A percentile compares a stretch with the other conserved stretches of the same genome.
phyloP scores from a whole-genome alignment of 2,888 invertebrate genomes.

The Agrypnus murinus region DNA sequence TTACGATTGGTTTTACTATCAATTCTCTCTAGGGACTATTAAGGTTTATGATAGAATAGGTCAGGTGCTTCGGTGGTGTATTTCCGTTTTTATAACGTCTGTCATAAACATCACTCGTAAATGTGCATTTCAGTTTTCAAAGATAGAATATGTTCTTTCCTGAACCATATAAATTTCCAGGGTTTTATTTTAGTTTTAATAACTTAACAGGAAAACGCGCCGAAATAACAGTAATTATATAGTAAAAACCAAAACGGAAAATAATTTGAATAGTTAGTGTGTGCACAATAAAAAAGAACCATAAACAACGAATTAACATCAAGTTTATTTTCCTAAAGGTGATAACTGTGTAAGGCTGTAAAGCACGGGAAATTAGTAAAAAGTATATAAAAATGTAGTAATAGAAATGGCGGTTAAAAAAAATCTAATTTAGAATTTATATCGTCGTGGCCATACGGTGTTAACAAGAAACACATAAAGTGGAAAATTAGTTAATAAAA shows the following conservation, averaged over 20 bases:
- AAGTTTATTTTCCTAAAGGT: slow-evolving; percentile 32
- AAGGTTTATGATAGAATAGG: slow-evolving; percentile 67
- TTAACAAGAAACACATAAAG: slow-evolving; percentile 46
- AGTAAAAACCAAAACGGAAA: slow-evolving; percentile 28
- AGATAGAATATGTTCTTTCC: slow-evolving; percentile 27
- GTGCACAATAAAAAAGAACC: slow-evolving; percentile 21
- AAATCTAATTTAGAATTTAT: slow-evolving; percentile 52
- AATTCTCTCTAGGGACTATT: slow-evolving; percentile 66
- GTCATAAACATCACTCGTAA: slow-evolving; percentile 64
- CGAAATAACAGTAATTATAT: slow-evolving; percentile 13
- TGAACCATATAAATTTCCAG: slow-evolving; percentile 21
- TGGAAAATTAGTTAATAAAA: slow-evolving; percentile 49
- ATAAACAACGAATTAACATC: slow-evolving; percentile 37
- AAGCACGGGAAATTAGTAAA: slow-evolving; percentile 46
- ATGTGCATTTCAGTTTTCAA: slow-evolving; percentile 53
- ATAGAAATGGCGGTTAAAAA: slow-evolving; percentile 45
- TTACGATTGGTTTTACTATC: slow-evolving; percentile 68
- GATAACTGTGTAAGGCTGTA: slow-evolving; percentile 41
- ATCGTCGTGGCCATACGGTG: slow-evolving; percentile 31
- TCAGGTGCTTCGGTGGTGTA: slow-evolving; percentile 61
- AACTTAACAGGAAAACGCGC: slow-evolving; percentile 15
- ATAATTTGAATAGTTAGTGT: slow-evolving; percentile 33
- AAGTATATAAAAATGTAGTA: slow-evolving; percentile 41
- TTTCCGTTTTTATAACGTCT: slow-evolving; percentile 64
- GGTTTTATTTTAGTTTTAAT: slow-evolving; percentile 32